Conservation (phyloP, 1,140 invertebrate species). For the Platorchestia sp. region DNA sequence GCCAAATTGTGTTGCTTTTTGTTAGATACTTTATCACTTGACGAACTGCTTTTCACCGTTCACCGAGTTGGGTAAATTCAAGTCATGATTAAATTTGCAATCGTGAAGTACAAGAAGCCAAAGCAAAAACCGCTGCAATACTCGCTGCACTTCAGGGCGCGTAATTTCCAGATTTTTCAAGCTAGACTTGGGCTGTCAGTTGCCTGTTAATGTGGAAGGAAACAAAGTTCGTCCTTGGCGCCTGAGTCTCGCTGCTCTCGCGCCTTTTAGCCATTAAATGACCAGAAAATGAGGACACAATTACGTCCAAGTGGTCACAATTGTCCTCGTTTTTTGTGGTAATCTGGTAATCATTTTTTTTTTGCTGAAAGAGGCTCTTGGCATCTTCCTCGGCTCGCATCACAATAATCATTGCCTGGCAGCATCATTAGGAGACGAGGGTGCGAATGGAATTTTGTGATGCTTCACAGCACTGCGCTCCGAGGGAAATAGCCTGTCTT, state of each 20-base stretch:
- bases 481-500: neutral
- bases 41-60: neutral
- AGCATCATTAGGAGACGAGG: neutral
- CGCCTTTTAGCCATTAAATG: constrained; percentile 28
- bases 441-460: neutral
- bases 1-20: neutral
- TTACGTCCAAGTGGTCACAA: constrained; percentile 31
- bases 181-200: neutral
- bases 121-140: neutral
- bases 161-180: neutral
- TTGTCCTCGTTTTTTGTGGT: constrained; percentile 2
- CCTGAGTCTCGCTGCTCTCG: constrained; percentile 10
- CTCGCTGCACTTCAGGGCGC: neutral
- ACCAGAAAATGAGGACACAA: constrained; percentile 28
- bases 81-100: neutral
- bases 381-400: neutral
- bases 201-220: neutral
- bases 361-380: neutral
- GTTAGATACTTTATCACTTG: neutral
- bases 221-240: neutral
- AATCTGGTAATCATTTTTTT: neutral
- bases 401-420: neutral
- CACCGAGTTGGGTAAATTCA: neutral
- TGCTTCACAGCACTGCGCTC: neutral
- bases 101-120: neutral